A percentile compares a stretch with the other conserved stretches of the same genome.
Evolutionary conservation across 1,140 invertebrate genomes (phyloP).

Genomic region (Aphidius ervi): DNA sequence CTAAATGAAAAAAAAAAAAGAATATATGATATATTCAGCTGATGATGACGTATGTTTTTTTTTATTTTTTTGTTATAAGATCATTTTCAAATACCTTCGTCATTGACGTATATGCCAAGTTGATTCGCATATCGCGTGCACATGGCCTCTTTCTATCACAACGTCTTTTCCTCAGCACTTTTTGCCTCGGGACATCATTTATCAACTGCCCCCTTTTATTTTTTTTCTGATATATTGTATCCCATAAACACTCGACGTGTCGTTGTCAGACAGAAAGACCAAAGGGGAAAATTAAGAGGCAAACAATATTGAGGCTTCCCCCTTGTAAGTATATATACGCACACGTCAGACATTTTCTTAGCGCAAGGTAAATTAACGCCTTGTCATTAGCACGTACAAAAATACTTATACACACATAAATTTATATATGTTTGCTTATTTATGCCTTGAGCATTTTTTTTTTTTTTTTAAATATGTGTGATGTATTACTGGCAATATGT

Average conservation of each 20-base stretch:
- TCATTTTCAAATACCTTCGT: conserved; percentile 3
- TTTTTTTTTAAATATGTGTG: conserved; percentile 5
- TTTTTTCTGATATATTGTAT: conserved; percentile 33
- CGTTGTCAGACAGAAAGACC: conserved; percentile 24
- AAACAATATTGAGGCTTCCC: no score
- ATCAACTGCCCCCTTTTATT: conserved; percentile 26
- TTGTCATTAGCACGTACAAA: conserved; percentile 37
- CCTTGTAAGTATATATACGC: background rate
- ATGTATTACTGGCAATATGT: background rate
- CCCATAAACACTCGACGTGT: conserved; percentile 34
- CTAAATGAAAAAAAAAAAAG: no score
- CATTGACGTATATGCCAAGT: conserved; percentile 33
- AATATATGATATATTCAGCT: no score
- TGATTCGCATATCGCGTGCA: conserved; percentile 40
- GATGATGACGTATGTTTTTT: no score
- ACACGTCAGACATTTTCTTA: conserved; percentile 9
- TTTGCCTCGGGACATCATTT: conserved; percentile 36
- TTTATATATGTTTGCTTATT: conserved; percentile 2
- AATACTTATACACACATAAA: conserved; percentile 1
- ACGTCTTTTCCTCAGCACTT: conserved; percentile 19
- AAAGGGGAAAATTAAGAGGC: no score
- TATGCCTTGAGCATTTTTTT: conserved; percentile 4
- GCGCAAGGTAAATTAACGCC: conserved; percentile 40
- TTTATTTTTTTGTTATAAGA: no score
- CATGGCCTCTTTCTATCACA: conserved; percentile 21